Evolutionary conservation across 2,113 vertebrate species (phyloP).

Genomic region (Malurus alboscapulatus): DNA sequence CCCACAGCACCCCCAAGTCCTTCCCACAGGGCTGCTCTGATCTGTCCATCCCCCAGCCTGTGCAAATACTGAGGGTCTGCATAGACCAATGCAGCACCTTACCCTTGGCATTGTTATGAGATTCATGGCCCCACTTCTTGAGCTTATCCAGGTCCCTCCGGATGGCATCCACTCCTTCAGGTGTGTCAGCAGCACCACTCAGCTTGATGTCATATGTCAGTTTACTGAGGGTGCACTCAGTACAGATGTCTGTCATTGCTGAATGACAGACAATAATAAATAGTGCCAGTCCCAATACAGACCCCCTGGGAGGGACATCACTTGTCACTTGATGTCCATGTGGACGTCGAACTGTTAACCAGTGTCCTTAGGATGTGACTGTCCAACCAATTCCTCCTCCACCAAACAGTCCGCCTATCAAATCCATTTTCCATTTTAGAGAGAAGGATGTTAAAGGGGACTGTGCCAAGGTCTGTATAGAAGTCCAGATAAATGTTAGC

Average conservation of each 20-base stretch:
- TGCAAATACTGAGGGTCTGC: accelerated
- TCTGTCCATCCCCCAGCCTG: not conserved
- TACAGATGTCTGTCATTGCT: not conserved
- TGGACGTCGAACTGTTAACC: not conserved
- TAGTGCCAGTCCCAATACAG: accelerated
- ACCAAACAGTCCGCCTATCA: not conserved
- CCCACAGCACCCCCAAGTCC: not conserved
- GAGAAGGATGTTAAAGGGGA: not conserved
- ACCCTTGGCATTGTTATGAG: not conserved
- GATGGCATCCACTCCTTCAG: not conserved
- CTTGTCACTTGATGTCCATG: accelerated
- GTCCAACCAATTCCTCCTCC: not conserved
- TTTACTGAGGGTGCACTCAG: not conserved
- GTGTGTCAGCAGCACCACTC: not conserved
- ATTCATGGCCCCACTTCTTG: not conserved
- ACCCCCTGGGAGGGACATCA: too few species aligned
- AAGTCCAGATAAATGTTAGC: not conserved
- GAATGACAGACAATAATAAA: not conserved
- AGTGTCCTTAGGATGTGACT: not conserved
- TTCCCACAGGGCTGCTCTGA: accelerated
- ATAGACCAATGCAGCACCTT: not conserved
- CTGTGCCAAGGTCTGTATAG: not conserved
- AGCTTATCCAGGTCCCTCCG: not conserved
- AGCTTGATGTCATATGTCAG: not conserved
- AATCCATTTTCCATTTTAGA: not conserved